Conservation (phyloP, 2,888 invertebrate species). For the Macropis europaea region DNA sequence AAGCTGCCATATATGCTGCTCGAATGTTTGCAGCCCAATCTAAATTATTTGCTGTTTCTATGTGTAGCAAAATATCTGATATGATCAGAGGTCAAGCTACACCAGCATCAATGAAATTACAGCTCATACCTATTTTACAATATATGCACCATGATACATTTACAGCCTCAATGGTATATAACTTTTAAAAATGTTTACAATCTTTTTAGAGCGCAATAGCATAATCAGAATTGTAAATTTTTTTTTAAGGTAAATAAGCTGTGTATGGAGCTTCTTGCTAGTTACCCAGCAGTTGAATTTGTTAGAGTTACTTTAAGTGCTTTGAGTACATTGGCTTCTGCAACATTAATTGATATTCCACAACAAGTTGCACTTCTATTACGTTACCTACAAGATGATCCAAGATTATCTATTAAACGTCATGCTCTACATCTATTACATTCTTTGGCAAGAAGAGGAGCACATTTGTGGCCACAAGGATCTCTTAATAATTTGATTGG, state of each 20-base stretch:
- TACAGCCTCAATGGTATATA: slow-evolving; percentile 86
- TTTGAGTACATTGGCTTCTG: slow-evolving; percentile 92
- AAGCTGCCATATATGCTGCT: slow-evolving; percentile 97
- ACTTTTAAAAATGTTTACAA: neutral
- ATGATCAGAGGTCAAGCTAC: slow-evolving; percentile 97
- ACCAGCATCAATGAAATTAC: slow-evolving; percentile 94
- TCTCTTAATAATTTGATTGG: slow-evolving; percentile 80
- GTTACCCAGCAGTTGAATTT: slow-evolving; percentile 90
- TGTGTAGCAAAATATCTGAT: slow-evolving; percentile 96
- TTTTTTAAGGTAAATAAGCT: slow-evolving; percentile 85
- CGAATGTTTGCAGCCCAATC: slow-evolving; percentile 97
- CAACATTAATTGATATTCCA: slow-evolving; percentile 94
- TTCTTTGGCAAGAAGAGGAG: slow-evolving; percentile 86
- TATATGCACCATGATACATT: slow-evolving; percentile 94
- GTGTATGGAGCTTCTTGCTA: slow-evolving; percentile 87
- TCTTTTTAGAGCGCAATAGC: neutral
- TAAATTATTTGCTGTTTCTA: slow-evolving; percentile 95
- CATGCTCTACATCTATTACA: slow-evolving; percentile 86
- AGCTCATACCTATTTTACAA: slow-evolving; percentile 93
- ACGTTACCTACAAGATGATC: slow-evolving; percentile 85
- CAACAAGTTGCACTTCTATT: slow-evolving; percentile 89
- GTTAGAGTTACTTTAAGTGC: slow-evolving; percentile 92
- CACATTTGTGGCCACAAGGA: slow-evolving; percentile 89
- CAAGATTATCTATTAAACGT: slow-evolving; percentile 86
- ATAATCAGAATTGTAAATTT: neutral